Base-by-base conservation (phyloP, 2,113 vertebrate genomes). In the Chaetura pelagica region DNA sequence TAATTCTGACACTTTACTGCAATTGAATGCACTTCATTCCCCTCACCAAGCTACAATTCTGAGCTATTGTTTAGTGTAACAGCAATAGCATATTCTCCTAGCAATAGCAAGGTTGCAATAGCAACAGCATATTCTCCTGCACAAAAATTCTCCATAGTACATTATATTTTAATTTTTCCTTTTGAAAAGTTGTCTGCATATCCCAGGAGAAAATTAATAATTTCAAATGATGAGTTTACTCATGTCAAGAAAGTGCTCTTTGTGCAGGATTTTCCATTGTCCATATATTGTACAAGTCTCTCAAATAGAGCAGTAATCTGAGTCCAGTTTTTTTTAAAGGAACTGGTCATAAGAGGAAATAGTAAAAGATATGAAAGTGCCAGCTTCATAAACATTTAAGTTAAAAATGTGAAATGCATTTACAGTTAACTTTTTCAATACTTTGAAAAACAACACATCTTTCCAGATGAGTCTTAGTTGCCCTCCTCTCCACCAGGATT, bases 401-500 rank as follows among this genome's bases (percentile, higher is more conserved):
- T 29, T 24, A 63, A 87, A 85, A 69, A 54, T 7, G 2, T 23
- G 13, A 74, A 62, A 81, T 12, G 32, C 3, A 74, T 59, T 76
- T 54, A 72, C 8, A 40, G 6, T 21, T 92, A 18, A 21, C 7
- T 72, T 89, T 84, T 81, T 26, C 3, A 3, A 16, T 42, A 29
- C 38, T 55, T 62, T 64, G 44, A 55, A 78, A 71, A 86, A 2
- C 3, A 87, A 51, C 19, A 73, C 8, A 21, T 17, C 2, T 8
- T 61, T 27, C 5, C 2, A 8, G 14, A n/a, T 20, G 6, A 61
- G 2, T 26, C 13, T 42, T 64, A 8, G 4, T 13, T 61, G 3
- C 6, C 4, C 14, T 16, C 2, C 6, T 26, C 29, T 69, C 27
- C 7, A 4, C 1, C 0, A 55, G 2, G 3, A 57, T 27, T 24